phyloP scores from a whole-genome alignment of 2,797 vertebrate species.

The Austrolebias charrua region DNA sequence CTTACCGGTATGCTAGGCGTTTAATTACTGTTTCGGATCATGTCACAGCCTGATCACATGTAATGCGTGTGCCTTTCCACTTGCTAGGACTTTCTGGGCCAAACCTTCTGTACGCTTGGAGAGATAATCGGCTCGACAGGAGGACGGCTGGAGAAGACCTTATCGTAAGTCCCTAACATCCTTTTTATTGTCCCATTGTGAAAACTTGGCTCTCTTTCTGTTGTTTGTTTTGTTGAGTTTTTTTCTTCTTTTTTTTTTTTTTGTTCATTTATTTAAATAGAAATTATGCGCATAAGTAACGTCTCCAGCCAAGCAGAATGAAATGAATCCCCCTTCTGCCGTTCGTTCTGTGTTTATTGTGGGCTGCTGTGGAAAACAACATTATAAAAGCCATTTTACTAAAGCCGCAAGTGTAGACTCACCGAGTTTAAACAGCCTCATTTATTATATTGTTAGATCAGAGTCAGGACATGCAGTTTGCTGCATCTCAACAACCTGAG shows the following conservation, averaged over 20 bases:
- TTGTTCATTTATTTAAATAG: conserved; percentile 11
- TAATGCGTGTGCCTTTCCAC: conserved; percentile 8
- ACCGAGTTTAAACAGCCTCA: conserved; percentile 29
- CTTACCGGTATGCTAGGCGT: no score
- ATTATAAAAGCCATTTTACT: conserved; percentile 18
- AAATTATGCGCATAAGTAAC: conserved; percentile 41
- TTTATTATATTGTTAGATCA: conserved; percentile 34
- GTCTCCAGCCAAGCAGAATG: conserved; percentile 21
- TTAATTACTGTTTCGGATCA: background rate
- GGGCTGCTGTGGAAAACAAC: conserved; percentile 29
- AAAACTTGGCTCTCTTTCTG: background rate
- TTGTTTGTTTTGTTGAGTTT: conserved; percentile 6
- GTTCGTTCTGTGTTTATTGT: conserved; percentile 41
- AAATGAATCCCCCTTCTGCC: conserved; percentile 15
- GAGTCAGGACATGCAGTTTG: conserved; percentile 14
- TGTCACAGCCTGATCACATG: conserved; percentile 16
- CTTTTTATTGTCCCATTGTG: background rate
- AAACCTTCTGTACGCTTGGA: conserved; percentile 92
- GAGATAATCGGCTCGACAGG: conserved; percentile 94
- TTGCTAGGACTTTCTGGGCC: conserved; percentile 91
- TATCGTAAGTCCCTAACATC: conserved; percentile 85
- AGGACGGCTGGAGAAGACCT: conserved; percentile 86
- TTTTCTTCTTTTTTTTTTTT: conserved; percentile 4
- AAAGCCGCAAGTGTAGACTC: conserved; percentile 30
- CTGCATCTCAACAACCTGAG: conserved; percentile 21